Conservation (phyloP, 2,113 vertebrate genomes). For the Madoqua kirkii region DNA sequence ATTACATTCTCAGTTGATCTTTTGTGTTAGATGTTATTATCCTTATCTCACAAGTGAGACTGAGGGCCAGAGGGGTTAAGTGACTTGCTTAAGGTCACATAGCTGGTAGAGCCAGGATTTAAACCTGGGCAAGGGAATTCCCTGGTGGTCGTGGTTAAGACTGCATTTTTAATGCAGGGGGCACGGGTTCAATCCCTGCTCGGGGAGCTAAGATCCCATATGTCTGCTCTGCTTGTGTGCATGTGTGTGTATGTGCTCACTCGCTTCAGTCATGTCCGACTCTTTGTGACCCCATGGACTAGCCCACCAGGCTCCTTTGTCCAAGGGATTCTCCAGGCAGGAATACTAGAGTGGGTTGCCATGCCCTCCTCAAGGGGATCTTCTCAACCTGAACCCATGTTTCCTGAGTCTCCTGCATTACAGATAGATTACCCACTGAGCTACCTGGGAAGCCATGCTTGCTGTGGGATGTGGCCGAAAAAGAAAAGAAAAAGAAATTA, state of each 20-base stretch:
- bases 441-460: neutral
- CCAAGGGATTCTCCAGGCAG: neutral
- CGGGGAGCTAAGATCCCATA: neutral
- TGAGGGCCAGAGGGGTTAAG: neutral
- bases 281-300: neutral
- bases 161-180: neutral
- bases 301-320: neutral
- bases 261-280: neutral
- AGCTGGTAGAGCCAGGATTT: neutral
- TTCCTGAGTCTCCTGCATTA: neutral
- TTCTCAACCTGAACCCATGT: neutral
- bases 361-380: neutral
- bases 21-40: neutral
- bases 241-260: neutral
- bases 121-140: neutral
- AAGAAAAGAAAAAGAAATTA: neutral
- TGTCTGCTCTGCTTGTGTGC: neutral
- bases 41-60: neutral
- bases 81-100: neutral
- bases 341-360: neutral
- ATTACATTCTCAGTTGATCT: neutral
- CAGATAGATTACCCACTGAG: neutral
- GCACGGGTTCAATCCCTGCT: neutral
- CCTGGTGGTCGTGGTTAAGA: neutral
- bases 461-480: neutral